Evolutionary conservation across 2,797 vertebrate species (phyloP).

Genomic region (Yasuhikotakia modesta): DNA sequence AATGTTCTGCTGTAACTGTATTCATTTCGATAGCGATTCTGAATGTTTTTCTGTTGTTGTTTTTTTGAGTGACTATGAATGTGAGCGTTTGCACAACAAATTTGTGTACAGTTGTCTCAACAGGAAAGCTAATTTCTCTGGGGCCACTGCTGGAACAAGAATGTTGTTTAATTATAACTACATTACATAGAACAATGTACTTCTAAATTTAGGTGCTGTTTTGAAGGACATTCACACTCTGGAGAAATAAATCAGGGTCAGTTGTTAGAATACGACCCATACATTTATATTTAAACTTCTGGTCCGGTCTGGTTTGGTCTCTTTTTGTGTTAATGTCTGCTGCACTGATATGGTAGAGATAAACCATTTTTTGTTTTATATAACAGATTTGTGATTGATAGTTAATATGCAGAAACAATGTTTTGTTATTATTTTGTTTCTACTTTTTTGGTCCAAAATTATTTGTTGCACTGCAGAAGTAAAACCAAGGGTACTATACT

Average conservation of each 20-base stretch:
- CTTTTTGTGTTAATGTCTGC: background rate
- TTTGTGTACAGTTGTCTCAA: background rate
- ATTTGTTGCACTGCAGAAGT: background rate
- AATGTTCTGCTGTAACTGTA: background rate
- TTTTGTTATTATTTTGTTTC: background rate
- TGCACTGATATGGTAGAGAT: background rate
- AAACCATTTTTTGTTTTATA: background rate
- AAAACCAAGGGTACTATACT: too few relatives aligned
- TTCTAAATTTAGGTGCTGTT: conserved; percentile 14
- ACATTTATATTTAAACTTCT: background rate
- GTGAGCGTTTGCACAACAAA: too few relatives aligned
- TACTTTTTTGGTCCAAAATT: background rate
- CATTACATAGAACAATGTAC: background rate
- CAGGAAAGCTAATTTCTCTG: background rate
- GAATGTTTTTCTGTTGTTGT: background rate
- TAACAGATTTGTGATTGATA: background rate
- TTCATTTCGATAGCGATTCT: background rate
- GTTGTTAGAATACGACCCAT: background rate
- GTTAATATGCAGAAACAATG: background rate
- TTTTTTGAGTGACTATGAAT: background rate
- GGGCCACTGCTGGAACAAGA: conserved; percentile 17
- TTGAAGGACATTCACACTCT: conserved; percentile 22
- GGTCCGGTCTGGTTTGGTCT: too few relatives aligned
- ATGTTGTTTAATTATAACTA: conserved; percentile 38
- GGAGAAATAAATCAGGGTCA: conserved; percentile 23